Percentiles rank a stretch among this genome's conserved stretches.
Conservation (phyloP, 2,113 vertebrate genomes). For the Pterocles orientalis region DNA sequence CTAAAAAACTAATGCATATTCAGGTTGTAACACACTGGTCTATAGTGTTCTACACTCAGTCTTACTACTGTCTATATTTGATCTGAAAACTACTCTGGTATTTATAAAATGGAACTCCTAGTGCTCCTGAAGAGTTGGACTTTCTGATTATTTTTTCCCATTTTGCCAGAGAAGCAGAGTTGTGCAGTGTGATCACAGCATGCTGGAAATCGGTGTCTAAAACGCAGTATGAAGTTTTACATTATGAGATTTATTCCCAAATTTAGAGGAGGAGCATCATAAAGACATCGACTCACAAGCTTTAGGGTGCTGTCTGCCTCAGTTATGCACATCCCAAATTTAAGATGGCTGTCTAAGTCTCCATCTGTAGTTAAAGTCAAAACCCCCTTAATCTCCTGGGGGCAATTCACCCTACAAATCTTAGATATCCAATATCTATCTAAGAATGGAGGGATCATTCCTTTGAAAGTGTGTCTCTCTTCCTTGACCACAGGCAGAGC, state of each 20-base stretch:
- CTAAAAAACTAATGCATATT: neutral
- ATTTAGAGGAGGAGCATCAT: neutral
- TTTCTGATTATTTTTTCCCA: neutral
- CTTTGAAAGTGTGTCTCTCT: neutral
- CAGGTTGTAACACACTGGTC: neutral
- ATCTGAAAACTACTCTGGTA: neutral
- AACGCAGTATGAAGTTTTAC: neutral
- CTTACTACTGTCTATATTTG: neutral
- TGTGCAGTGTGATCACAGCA: neutral
- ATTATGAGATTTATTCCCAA: neutral
- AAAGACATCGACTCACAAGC: neutral
- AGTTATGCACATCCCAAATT: neutral
- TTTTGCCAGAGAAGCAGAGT: neutral
- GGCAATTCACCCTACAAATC: neutral
- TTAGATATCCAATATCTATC: neutral
- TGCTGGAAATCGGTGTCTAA: neutral
- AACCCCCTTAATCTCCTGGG: neutral
- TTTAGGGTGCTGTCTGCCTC: neutral
- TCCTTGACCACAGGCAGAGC: neutral
- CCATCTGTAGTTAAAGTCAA: neutral
- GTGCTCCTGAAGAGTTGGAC: neutral
- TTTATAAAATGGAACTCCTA: neutral
- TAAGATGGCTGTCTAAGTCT: neutral
- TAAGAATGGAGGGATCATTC: neutral
- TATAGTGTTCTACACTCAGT: neutral